These are phyloP conservation scores for Elachura formosa DNA, from an alignment of 2,113 vertebrate species.

Conservation along the genomic window DNA sequence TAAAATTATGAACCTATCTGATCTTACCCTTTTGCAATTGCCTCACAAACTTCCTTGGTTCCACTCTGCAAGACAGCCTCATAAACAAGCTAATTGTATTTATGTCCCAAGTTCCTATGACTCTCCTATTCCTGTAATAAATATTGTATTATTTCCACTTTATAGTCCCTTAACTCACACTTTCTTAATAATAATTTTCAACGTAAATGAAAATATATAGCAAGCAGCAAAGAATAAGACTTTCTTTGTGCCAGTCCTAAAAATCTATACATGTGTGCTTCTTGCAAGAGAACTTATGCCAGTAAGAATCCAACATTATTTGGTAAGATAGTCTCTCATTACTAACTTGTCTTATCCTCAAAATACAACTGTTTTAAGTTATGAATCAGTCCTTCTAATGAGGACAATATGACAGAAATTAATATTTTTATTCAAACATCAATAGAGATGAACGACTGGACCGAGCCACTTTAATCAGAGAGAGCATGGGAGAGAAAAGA, in stretches of 20 bases:
- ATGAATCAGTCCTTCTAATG: background rate
- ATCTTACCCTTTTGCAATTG: background rate
- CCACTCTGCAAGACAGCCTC: background rate
- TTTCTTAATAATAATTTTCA: background rate
- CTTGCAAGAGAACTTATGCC: background rate
- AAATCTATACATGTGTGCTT: background rate
- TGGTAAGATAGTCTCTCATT: background rate
- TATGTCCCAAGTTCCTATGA: background rate
- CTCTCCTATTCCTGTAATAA: background rate
- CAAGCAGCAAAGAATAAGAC: background rate
- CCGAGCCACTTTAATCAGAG: background rate
- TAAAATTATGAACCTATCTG: background rate
- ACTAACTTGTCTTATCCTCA: background rate
- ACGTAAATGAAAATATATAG: background rate
- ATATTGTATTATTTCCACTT: background rate
- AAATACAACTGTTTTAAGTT: background rate
- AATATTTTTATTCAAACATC: background rate
- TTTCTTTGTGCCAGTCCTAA: background rate
- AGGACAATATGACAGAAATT: background rate
- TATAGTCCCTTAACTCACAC: background rate
- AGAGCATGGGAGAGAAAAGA: background rate
- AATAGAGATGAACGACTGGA: background rate
- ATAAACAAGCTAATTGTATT: background rate
- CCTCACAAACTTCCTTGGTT: accelerated
- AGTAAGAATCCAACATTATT: background rate